Evolutionary conservation across 2,888 invertebrate genomes (phyloP).

Genomic region (Idaea dimidiata): DNA sequence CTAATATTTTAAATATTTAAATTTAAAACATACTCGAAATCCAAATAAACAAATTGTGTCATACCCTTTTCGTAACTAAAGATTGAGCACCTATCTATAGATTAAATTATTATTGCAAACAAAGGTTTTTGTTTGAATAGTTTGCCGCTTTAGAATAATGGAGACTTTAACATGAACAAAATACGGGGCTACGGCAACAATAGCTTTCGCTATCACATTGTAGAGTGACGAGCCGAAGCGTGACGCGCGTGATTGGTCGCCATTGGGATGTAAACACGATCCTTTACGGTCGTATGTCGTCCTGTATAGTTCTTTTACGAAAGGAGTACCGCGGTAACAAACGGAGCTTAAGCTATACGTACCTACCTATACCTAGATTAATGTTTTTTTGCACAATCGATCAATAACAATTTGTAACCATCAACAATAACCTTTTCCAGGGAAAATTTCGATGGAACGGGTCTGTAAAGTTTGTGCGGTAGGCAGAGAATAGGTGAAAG

Average conservation of each 20-base stretch:
- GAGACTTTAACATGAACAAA: constrained; percentile 41
- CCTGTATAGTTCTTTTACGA: not conserved
- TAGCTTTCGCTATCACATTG: constrained; percentile 56
- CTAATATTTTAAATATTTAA: too few relatives aligned
- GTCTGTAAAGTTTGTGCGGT: too few relatives aligned
- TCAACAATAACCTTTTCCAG: too few relatives aligned
- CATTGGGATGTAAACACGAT: constrained; percentile 51
- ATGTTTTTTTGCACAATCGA: too few relatives aligned
- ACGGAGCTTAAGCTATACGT: too few relatives aligned
- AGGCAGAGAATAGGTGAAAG: too few relatives aligned
- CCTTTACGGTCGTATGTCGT: constrained; percentile 4
- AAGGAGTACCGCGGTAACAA: too few relatives aligned
- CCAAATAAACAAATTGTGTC: not conserved
- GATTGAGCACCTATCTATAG: not conserved
- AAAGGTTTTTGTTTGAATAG: constrained; percentile 22
- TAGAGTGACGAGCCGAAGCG: constrained; percentile 45
- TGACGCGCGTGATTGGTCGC: constrained; percentile 58
- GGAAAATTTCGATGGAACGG: too few relatives aligned
- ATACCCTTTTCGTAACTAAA: not conserved
- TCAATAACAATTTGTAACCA: too few relatives aligned
- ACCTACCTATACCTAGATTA: too few relatives aligned
- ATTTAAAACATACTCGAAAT: too few relatives aligned
- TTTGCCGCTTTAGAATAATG: constrained; percentile 40
- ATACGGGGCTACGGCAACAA: constrained; percentile 44
- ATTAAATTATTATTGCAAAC: not conserved